Conservation (phyloP, 2,797 vertebrate genomes). For the Sarcoramphus papa region DNA sequence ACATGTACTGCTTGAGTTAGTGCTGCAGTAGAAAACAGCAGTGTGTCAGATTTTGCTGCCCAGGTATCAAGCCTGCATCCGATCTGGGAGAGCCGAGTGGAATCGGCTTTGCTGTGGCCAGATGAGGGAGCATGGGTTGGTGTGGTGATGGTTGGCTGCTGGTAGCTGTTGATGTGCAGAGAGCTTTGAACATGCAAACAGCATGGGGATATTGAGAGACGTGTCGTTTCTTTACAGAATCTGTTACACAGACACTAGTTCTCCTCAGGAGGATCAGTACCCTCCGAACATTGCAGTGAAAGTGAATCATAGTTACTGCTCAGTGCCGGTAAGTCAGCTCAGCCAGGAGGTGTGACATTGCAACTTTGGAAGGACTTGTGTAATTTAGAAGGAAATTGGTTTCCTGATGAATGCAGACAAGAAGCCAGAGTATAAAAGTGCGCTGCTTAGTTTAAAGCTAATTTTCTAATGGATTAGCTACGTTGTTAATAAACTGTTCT, state of each 20-base stretch:
- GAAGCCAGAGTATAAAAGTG: background rate
- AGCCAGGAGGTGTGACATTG: background rate
- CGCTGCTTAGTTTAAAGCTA: background rate
- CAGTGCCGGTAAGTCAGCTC: constrained; percentile 86
- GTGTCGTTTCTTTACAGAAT: constrained; percentile 75
- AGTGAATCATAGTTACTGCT: constrained; percentile 98
- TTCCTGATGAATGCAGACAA: background rate
- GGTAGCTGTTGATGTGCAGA: background rate
- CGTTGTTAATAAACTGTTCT: background rate
- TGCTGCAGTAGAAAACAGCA: background rate
- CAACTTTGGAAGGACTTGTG: background rate
- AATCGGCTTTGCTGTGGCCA: background rate
- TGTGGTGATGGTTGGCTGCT: background rate
- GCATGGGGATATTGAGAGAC: background rate
- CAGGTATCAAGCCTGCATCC: background rate
- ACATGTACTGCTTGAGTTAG: background rate
- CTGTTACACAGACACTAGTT: constrained; percentile 95
- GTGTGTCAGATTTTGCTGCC: background rate
- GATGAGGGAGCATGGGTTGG: background rate
- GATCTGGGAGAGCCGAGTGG: fast-evolving
- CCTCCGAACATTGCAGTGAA: constrained; percentile 97
- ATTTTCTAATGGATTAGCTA: background rate
- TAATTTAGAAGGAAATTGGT: background rate
- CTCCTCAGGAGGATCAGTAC: constrained; percentile 97
- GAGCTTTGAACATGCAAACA: background rate